Conservation (phyloP, 2,888 invertebrate species). For the Aphidius colemani region DNA sequence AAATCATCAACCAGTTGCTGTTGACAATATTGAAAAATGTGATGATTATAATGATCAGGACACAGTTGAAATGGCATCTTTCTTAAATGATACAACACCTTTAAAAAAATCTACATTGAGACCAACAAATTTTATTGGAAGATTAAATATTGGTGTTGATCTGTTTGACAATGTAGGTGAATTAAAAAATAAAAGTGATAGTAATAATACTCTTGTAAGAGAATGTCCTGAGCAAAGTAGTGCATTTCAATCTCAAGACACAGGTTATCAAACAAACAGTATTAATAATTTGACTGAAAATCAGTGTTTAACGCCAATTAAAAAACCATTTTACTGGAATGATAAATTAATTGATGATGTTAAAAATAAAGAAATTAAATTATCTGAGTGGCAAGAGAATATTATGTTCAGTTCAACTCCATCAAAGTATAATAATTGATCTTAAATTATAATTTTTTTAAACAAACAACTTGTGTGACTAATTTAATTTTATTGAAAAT, state of each 20-base stretch:
- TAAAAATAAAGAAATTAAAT: conserved; percentile 38
- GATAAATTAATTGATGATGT: conserved; percentile 40
- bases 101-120: conserved; percentile 26
- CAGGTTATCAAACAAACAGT: conserved; percentile 55
- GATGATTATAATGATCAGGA: conserved; percentile 9
- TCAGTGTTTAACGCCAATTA: conserved; percentile 38
- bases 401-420: conserved; percentile 54
- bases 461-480: conserved; percentile 1
- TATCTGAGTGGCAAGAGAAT: conserved; percentile 50
- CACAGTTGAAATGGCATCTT: conserved; percentile 37
- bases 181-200: conserved; percentile 36
- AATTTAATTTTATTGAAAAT: neutral
- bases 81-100: conserved; percentile 33
- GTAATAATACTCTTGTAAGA: conserved; percentile 43
- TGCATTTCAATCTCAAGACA: conserved; percentile 48
- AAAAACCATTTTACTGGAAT: conserved; percentile 40
- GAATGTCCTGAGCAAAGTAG: conserved; percentile 42
- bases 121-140: neutral
- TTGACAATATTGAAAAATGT: neutral
- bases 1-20: neutral
- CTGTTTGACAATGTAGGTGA: conserved; percentile 41
- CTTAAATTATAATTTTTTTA: neutral
- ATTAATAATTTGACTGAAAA: conserved; percentile 47
- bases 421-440: conserved; percentile 39
- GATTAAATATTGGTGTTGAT: conserved; percentile 33